phyloP scores from a whole-genome alignment of 2,113 vertebrate species.

The Junco hyemalis region DNA sequence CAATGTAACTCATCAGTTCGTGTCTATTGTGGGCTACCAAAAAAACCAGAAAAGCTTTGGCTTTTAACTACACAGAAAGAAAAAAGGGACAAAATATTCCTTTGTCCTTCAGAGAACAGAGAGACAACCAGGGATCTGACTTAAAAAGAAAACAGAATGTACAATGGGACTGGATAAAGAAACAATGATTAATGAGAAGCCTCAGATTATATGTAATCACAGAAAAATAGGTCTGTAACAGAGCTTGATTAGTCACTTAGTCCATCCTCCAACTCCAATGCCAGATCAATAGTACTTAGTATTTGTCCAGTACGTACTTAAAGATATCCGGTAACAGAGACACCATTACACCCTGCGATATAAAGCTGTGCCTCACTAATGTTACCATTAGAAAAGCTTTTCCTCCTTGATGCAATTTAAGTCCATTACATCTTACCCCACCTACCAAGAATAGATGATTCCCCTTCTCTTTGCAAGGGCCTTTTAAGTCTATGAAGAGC shows the following conservation, averaged over 20 bases:
- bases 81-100: not conserved
- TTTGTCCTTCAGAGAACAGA: not conserved
- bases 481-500: not conserved
- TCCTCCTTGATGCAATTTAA: conserved; percentile 27
- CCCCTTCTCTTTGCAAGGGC: not conserved
- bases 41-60: not conserved
- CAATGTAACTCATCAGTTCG: not conserved
- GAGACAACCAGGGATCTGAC: not conserved
- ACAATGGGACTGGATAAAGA: not conserved
- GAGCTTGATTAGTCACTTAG: not conserved
- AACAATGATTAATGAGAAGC: not conserved
- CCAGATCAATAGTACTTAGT: conserved; percentile 45
- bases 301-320: not conserved
- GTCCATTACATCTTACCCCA: conserved; percentile 25
- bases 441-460: not conserved
- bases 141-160: conserved; percentile 6
- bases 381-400: conserved; percentile 38
- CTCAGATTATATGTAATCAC: not conserved
- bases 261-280: conserved; percentile 1
- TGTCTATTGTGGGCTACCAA: not conserved
- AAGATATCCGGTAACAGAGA: conserved; percentile 18
- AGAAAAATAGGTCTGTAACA: conserved; percentile 14
- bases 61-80: not conserved
- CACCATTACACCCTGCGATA: not conserved
- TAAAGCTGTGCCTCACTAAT: conserved; percentile 34